These are phyloP conservation scores for Chironomus tepperi DNA, from an alignment of 1,140 invertebrate genomes.

Conservation along the genomic window DNA sequence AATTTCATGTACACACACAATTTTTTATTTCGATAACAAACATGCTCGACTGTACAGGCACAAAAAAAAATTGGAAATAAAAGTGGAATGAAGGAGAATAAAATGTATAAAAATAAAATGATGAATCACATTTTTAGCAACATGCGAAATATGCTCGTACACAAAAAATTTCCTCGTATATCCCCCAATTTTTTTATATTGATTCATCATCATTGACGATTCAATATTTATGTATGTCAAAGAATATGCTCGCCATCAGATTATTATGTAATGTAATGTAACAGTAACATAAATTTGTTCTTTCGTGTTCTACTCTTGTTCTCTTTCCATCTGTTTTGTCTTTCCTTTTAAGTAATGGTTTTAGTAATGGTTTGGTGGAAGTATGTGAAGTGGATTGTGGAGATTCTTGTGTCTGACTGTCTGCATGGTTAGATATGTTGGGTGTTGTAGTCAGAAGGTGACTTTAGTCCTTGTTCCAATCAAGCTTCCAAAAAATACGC, in stretches of 20 bases:
- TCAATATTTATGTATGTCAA: conserved; percentile 15
- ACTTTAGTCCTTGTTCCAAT: too few species aligned
- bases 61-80: too few species aligned
- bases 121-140: conserved; percentile 6
- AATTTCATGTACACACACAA: too few species aligned
- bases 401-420: too few species aligned
- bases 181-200: background rate
- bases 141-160: background rate
- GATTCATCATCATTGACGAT: conserved; percentile 7
- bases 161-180: background rate
- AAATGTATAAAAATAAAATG: background rate
- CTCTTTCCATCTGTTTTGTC: background rate
- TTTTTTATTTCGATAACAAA: too few species aligned
- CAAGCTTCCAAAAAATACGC: too few species aligned
- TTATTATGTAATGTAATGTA: background rate
- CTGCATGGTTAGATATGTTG: too few species aligned
- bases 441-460: too few species aligned
- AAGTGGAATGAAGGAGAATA: background rate
- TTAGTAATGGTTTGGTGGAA: too few species aligned
- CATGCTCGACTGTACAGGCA: too few species aligned
- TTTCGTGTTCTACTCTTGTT: background rate
- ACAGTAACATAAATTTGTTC: background rate
- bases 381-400: too few species aligned
- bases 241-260: background rate
- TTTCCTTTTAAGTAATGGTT: background rate